phyloP scores from a whole-genome alignment of 2,888 invertebrate genomes.

The Ophraella communa region DNA sequence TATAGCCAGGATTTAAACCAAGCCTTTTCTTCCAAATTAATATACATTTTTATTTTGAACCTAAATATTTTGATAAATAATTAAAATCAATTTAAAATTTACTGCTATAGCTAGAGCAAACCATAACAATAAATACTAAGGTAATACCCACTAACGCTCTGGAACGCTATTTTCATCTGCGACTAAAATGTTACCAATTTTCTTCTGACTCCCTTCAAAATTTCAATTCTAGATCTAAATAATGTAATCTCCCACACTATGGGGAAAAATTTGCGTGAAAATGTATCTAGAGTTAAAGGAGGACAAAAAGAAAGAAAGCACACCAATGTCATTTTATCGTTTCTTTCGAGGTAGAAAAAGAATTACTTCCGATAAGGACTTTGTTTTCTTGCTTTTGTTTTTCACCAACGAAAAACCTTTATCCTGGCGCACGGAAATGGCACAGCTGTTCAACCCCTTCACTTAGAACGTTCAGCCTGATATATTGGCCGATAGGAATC shows the following conservation, averaged over 20 bases:
- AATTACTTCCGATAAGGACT: constrained; percentile 39
- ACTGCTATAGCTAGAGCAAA: too few species aligned
- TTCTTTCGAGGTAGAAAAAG: constrained; percentile 21
- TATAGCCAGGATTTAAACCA: too few species aligned
- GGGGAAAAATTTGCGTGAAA: constrained; percentile 8
- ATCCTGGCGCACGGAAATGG: constrained; percentile 22
- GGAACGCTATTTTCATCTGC: too few species aligned
- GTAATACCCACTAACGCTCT: too few species aligned
- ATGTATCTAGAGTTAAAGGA: not conserved
- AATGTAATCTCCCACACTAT: constrained; percentile 20
- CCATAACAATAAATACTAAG: too few species aligned
- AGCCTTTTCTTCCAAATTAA: too few species aligned
- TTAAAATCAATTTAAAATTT: too few species aligned
- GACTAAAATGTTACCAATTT: not conserved
- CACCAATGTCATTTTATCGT: constrained; percentile 11
- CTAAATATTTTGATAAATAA: too few species aligned
- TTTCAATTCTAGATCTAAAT: not conserved
- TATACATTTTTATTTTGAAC: too few species aligned
- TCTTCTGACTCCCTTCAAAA: not conserved
- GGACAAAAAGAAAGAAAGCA: constrained; percentile 8
- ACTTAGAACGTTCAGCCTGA: constrained; percentile 27
- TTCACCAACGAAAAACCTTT: constrained; percentile 35
- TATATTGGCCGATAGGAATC: constrained; percentile 30
- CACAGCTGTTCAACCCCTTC: constrained; percentile 36
- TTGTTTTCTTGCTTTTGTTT: constrained; percentile 53